These are phyloP conservation scores for Busseola fusca DNA, from an alignment of 2,888 invertebrate genomes.

Conservation along the genomic window DNA sequence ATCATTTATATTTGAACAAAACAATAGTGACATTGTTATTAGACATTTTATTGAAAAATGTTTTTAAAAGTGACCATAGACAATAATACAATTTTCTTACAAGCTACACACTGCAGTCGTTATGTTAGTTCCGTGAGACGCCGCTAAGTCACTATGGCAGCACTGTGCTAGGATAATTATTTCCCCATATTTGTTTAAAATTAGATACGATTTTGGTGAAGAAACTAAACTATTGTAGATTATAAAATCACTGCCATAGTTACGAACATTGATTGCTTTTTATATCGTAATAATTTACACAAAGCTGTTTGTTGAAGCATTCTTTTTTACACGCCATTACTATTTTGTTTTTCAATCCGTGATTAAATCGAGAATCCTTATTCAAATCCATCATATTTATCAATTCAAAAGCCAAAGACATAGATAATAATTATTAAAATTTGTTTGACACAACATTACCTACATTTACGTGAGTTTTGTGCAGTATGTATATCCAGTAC, in stretches of 20 bases:
- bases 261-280: constrained; percentile 25
- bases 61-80: constrained; percentile 50
- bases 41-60: constrained; percentile 10
- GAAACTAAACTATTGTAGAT: constrained; percentile 30
- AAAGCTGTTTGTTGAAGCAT: constrained; percentile 51
- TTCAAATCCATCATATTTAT: neutral
- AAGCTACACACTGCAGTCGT: constrained; percentile 60
- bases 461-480: neutral
- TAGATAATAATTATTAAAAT: constrained; percentile 2
- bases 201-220: constrained; percentile 18
- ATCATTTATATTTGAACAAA: neutral
- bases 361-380: constrained; percentile 9
- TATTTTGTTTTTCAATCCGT: constrained; percentile 27
- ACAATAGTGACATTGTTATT: neutral
- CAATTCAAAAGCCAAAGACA: neutral
- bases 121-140: constrained; percentile 50
- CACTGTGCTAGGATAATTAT: constrained; percentile 47
- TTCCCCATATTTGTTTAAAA: constrained; percentile 13
- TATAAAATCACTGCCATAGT: constrained; percentile 58
- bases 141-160: constrained; percentile 60
- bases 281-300: constrained; percentile 35
- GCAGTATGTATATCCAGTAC: neutral
- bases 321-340: constrained; percentile 29
- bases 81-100: constrained; percentile 42
- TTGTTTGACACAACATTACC: neutral